phyloP scores from a whole-genome alignment of 2,113 vertebrate genomes.

The Bambusicola thoracicus region DNA sequence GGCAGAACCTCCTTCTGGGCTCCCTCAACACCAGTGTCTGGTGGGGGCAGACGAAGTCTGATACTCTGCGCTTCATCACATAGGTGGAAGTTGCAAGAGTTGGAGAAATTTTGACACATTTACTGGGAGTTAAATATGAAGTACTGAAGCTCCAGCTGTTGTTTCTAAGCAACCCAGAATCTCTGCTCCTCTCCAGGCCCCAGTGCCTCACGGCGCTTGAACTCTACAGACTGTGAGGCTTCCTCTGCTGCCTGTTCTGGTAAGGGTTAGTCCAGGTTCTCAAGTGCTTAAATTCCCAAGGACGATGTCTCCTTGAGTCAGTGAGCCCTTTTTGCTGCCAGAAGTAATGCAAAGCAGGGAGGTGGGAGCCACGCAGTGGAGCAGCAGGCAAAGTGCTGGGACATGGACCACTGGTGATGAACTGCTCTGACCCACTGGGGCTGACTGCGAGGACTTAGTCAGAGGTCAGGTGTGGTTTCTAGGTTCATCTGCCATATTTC shows the following conservation, averaged over 20 bases:
- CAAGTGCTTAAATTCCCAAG: background rate
- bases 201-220: background rate
- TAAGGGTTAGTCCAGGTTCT: background rate
- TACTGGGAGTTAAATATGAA: background rate
- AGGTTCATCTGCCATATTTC: background rate
- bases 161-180: background rate
- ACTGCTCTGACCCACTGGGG: background rate
- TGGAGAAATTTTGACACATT: background rate
- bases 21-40: background rate
- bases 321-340: background rate
- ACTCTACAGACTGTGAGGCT: background rate
- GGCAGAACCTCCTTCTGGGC: background rate
- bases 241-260: background rate
- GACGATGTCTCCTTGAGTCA: background rate
- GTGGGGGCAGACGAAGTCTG: background rate
- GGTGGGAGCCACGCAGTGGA: rapidly evolving
- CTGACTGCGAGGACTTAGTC: background rate
- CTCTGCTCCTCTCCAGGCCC: background rate
- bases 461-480: background rate
- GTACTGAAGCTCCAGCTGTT: background rate
- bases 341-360: background rate
- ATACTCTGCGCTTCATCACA: background rate
- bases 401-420: rapidly evolving
- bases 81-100: background rate
- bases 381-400: background rate